phyloP scores from a whole-genome alignment of 2,113 vertebrate genomes.

The Damaliscus lunatus region DNA sequence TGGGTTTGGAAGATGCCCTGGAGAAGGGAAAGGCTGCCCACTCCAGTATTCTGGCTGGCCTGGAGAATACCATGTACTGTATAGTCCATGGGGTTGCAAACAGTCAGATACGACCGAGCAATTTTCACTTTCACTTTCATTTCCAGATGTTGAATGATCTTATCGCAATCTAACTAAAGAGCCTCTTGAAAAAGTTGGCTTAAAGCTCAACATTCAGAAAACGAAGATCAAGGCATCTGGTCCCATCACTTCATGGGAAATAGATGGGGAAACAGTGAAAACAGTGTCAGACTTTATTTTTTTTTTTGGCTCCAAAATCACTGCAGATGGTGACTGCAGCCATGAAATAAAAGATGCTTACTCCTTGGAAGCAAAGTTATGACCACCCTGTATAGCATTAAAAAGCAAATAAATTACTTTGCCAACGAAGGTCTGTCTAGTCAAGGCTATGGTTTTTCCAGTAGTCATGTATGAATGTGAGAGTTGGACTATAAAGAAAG shows the following conservation, averaged over 20 bases:
- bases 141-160: not conserved
- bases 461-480: not conserved
- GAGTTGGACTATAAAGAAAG: not conserved
- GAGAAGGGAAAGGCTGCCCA: not conserved
- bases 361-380: not conserved
- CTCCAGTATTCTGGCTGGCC: not conserved
- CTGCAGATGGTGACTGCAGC: not conserved
- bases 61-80: not conserved
- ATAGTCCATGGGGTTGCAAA: not conserved
- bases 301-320: not conserved
- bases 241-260: not conserved
- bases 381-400: not conserved
- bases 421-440: not conserved
- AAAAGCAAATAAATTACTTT: not conserved
- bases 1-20: not conserved
- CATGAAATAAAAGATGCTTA: not conserved
- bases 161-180: not conserved
- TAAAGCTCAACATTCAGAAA: not conserved
- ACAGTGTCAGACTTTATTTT: not conserved
- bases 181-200: not conserved
- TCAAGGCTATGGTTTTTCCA: not conserved
- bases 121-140: not conserved
- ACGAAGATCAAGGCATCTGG: not conserved
- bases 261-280: not conserved
- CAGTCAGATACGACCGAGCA: fast-evolving